Evolutionary conservation across 1,140 invertebrate species (phyloP), one percentile per base, ranked within the genome.

Genomic region (Idris sp.): DNA sequence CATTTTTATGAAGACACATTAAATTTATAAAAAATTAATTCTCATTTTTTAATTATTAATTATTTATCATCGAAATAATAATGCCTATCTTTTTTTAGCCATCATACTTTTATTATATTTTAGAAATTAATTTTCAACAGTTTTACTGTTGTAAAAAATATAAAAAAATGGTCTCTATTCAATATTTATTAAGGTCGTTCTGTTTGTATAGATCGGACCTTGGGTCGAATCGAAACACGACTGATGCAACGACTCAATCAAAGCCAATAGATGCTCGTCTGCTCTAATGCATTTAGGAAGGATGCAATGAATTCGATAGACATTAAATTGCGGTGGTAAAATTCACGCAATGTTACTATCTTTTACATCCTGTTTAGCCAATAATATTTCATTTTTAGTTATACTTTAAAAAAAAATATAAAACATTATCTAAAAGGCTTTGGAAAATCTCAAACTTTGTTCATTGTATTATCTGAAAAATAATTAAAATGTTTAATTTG

Each of bases 181-280:
- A 83, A 41, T 78, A 82, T 80, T 77, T 78, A 83, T 82, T 76
- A 73, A 75, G 77, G 78, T 68, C 76, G 46, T 59, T 79, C 68
- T 65, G 30, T 65, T 72, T 26, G 68, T 49, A 40, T 49, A 54
- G 61, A 74, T 49, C 44, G 49, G 77, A 81, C 81, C 81, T 83
- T 84, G 82, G 79, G 40, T 69, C 33, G 44, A 69, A 81, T 83
- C 77, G 64, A 77, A 79, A 74, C 73, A 75, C 74, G 72, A 79
- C 80, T 81, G 79, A 81, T 82, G 78, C 76, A 82, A 83, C 77
- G 72, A 72, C 59, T 81, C 76, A 79, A 83, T 83, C 81, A 79
- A 58, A 77, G 75, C 67, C 79, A 82, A 83, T 83, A 80, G 83
- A 84, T 82, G 77, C 77, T 73, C 67, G 74, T 35, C 51, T 81